Percentiles rank a stretch among this genome's conserved stretches.
Conservation (phyloP, 2,888 invertebrate genomes). For the Ormyrus labotus region DNA sequence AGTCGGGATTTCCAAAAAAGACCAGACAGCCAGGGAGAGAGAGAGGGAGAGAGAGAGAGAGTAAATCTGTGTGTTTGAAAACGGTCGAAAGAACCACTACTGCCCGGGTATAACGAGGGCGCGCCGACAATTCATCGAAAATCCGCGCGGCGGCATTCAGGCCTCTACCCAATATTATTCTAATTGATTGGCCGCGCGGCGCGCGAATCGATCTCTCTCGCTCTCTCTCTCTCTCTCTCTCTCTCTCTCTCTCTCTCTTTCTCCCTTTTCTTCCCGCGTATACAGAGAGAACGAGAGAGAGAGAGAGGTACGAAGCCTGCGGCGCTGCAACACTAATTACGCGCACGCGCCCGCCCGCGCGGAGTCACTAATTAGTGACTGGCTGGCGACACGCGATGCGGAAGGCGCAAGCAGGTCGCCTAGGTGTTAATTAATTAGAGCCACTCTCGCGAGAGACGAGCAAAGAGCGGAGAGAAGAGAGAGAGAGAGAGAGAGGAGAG, state of each 20-base stretch:
- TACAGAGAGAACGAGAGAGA: not conserved
- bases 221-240: not conserved
- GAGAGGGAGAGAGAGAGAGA: not conserved
- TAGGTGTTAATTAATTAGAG: conserved; percentile 75
- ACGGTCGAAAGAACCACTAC: no score
- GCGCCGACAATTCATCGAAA: conserved; percentile 34
- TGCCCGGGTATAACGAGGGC: not conserved
- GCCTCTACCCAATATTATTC: conserved; percentile 1
- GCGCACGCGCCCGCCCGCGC: conserved; percentile 54
- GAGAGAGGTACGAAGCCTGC: not conserved
- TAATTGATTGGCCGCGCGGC: conserved; percentile 37
- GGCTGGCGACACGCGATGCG: conserved; percentile 23
- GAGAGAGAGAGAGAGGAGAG: not conserved
- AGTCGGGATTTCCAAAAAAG: conserved; percentile 9
- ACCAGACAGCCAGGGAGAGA: not conserved
- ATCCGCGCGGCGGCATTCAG: not conserved
- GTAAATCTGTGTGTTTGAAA: no score
- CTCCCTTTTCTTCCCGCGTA: not conserved
- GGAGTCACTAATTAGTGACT: conserved; percentile 73
- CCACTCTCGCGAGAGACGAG: conserved; percentile 63
- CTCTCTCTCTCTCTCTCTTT: not conserved
- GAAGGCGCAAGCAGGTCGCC: conserved; percentile 58
- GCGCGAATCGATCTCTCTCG: conserved; percentile 17
- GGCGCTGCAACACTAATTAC: conserved; percentile 71
- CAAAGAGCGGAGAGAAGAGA: not conserved